Evolutionary conservation across 2,113 vertebrate species (phyloP), one percentile per base, ranked within the genome.

Genomic region (Channa maculata): DNA sequence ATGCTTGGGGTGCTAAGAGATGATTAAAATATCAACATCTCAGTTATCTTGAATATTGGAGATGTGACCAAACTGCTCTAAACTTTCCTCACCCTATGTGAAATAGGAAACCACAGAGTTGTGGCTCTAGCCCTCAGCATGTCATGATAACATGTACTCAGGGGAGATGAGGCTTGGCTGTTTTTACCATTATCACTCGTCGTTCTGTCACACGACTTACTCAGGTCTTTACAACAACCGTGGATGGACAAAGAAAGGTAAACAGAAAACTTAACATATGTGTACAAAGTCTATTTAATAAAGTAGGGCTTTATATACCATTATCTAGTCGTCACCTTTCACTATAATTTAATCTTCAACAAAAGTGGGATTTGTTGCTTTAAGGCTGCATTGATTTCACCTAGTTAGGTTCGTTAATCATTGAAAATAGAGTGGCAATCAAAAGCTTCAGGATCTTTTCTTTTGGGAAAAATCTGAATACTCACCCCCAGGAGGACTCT

Each of bases 401-500:
- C 24, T 24, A 24, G 24, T 24, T 24, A 24, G 24, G 24, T 24
- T 24, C 24, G 1, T 24, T 24, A 24, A 24, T 24, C 24, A 24
- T 24, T 24, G 24, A 24, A 24, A 24, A 24, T 1, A 24, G 24
- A 24, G n/a, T n/a, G 24, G 24, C 24, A 24, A 24, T 24, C 24
- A 24, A 71, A 49, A 67, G 13, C 12, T 64, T 59, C 1, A 53
- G 44, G 5, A 68, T 13, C 24, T 8, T 54, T 37, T 24, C 15
- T 72, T 61, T 54, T 9, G 4, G 37, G 5, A 15, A 39, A 6
- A 72, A 51, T 55, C 3, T 43, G 37, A n/a, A 2, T 14, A 79
- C 91, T 95, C 92, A 99, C 98, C 97, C 95, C 98, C 97, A 6
- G 98, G 98, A 3, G 98, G 98, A 78, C 94, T 96, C 87, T 99